phyloP scores from a whole-genome alignment of 2,888 invertebrate genomes.

The Lepidonotus clava region DNA sequence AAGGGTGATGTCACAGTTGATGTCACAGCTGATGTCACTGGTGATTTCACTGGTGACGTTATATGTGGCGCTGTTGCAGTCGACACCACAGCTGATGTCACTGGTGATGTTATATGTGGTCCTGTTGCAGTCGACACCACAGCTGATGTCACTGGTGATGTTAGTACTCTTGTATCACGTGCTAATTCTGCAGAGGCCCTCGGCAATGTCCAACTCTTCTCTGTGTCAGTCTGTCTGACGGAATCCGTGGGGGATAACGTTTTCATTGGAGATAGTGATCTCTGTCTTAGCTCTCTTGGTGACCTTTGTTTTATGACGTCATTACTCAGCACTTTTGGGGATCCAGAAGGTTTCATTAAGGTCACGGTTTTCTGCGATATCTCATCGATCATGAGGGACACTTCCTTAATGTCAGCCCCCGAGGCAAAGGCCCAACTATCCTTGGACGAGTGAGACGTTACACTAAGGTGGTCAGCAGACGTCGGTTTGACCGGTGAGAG shows the following conservation, averaged over 20 bases:
- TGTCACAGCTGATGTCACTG: not conserved
- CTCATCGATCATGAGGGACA: slow-evolving; percentile 28
- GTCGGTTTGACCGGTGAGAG: not conserved
- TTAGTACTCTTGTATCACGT: not conserved
- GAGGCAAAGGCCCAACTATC: not conserved
- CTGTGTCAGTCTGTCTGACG: too few relatives aligned
- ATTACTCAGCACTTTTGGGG: not conserved
- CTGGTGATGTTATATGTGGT: not conserved
- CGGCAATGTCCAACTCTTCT: too few relatives aligned
- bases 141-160: not conserved
- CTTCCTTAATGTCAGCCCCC: not conserved
- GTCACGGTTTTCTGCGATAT: slow-evolving; percentile 13
- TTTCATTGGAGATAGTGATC: not conserved
- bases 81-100: not conserved
- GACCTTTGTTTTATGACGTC: not conserved
- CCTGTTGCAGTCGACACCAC: not conserved
- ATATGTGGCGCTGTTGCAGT: not conserved
- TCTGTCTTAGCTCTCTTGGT: not conserved
- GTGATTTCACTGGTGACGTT: not conserved
- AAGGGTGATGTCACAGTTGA: not conserved
- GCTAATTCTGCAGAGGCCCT: too few relatives aligned
- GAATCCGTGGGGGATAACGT: not conserved
- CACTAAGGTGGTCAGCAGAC: not conserved
- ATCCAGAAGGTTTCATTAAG: not conserved
- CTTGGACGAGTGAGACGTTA: not conserved